Evolutionary conservation across 2,113 vertebrate genomes (phyloP), one percentile per base, ranked within the genome.

Genomic region (Bostrychus sinensis): DNA sequence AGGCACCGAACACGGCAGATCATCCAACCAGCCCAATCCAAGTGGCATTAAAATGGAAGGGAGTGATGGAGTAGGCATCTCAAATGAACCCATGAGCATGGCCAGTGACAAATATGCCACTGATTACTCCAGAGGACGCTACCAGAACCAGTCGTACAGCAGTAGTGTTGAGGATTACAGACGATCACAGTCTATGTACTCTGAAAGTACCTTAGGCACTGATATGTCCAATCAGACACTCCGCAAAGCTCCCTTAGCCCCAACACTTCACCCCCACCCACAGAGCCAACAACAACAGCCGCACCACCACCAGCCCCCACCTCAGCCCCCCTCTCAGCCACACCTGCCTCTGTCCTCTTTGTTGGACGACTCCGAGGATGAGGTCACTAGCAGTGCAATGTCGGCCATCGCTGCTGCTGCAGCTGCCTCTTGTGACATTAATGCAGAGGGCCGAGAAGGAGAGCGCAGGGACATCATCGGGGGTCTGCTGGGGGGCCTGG

Each of bases 311-410:
- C 88, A 48, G 0, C 80, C n/a, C 0, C 73, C 14, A 1, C 77
- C 30, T 0, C 73, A 22, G 1, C 76, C 59, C 2, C 77, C 13
- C 26, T 87, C 66, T 50, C 92, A 91, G 58, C 89, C 90, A 1
- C 92, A 93, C 81, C 92, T 93, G 32, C 92, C 92, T 3, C 90
- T 93, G 22, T 93, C 92, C 20, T 91, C 92, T 43, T 74, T 93
- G 0, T 30, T 93, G 75, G 92, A 93, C 34, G 92, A 93, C 55
- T 92, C 92, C 0, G 92, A 93, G 75, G 92, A 93, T 7, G 92
- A 93, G 75, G 92, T 93, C 64, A 92, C 92, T 17, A 93, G 91
- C 85, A 93, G 90, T n/a, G 91, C 92, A 1, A 93, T 93, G 91
- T 92, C 92, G 2, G 91, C 91, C 56, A 93, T 92, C 5, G 92